phyloP scores from a whole-genome alignment of 2,888 invertebrate genomes.

The Caradrina kadenii region DNA sequence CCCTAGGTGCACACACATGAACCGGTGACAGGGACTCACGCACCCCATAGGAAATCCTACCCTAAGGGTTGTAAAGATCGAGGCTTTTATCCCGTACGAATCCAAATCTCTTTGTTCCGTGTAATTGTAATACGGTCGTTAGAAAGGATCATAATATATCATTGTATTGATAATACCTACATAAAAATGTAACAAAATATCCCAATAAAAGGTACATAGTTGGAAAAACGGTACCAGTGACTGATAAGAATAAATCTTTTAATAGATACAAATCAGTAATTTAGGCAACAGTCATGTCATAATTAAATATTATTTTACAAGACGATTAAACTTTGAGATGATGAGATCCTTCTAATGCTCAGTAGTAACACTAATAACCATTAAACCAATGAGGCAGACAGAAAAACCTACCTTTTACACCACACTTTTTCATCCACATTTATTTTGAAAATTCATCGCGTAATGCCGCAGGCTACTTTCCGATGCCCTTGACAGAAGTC shows the following conservation, averaged over 20 bases:
- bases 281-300: not conserved
- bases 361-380: not conserved
- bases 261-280: not conserved
- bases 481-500: slow-evolving; percentile 15
- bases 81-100: slow-evolving; percentile 14
- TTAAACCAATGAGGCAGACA: not conserved
- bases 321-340: too few species aligned
- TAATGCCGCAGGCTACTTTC: not conserved
- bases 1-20: not conserved
- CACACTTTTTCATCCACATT: not conserved
- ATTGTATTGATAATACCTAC: not conserved
- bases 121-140: slow-evolving; percentile 21
- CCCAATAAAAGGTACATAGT: slow-evolving; percentile 5
- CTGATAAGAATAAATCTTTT: not conserved
- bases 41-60: slow-evolving; percentile 32
- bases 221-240: not conserved
- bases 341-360: too few species aligned
- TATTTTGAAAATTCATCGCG: slow-evolving; percentile 1
- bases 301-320: too few species aligned
- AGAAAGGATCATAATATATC: slow-evolving; percentile 3
- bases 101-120: slow-evolving; percentile 23
- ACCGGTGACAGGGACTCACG: slow-evolving; percentile 5
- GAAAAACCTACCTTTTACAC: not conserved
- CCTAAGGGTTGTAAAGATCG: slow-evolving; percentile 33
- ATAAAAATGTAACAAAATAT: not conserved